Percentiles rank a stretch among this genome's conserved stretches.
Evolutionary conservation across 2,888 invertebrate species (phyloP).

Genomic region (Cremastinae sp.): DNA sequence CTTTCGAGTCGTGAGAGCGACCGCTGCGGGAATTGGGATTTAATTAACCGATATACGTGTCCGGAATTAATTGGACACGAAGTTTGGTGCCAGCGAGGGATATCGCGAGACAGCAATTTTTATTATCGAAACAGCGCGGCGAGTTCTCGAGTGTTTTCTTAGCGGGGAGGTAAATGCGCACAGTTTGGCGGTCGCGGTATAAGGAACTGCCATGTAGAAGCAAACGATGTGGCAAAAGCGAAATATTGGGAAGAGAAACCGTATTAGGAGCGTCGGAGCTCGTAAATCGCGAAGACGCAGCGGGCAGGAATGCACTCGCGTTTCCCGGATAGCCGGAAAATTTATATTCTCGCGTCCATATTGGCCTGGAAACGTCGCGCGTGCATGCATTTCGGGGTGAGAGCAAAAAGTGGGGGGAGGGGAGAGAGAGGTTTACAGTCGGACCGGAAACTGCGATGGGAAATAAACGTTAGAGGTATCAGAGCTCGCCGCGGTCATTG

Average conservation of each 20-base stretch:
- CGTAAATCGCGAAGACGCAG: constrained; percentile 54
- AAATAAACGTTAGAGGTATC: background rate
- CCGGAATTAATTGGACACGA: constrained; percentile 40
- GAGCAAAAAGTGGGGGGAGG: background rate
- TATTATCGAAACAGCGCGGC: constrained; percentile 15
- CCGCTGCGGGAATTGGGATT: constrained; percentile 28
- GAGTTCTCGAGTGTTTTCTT: background rate
- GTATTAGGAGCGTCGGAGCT: constrained; percentile 28
- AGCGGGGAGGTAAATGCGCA: background rate
- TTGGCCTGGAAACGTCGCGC: constrained; percentile 7
- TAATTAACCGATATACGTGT: constrained; percentile 53
- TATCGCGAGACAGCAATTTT: constrained; percentile 12
- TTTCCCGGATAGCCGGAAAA: constrained; percentile 22
- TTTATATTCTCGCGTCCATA: constrained; percentile 53
- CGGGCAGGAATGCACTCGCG: constrained; percentile 37
- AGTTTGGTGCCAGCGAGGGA: constrained; percentile 1
- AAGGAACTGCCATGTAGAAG: constrained; percentile 2
- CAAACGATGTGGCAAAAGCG: constrained; percentile 11
- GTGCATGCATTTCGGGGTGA: background rate
- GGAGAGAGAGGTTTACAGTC: background rate
- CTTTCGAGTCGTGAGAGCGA: constrained; percentile 1
- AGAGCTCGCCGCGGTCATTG: constrained; percentile 27
- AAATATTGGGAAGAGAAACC: constrained; percentile 26
- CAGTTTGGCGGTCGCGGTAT: constrained; percentile 14
- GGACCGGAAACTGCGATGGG: background rate